Conservation (phyloP, 2,113 vertebrate species). For the rat (Rattus norvegicus) region GRCr8 NC_086022.1:8266501-8267000, state of each 20-base stretch:
- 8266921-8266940: background rate
- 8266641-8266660: background rate
- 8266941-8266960: background rate
- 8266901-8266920: background rate
- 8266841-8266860: constrained; percentile 65
- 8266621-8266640: background rate
- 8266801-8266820: constrained; percentile 95
- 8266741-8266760: background rate
- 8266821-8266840: constrained; percentile 99
- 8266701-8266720: background rate
- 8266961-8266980: background rate
- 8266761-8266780: constrained; percentile 29
- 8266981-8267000: background rate
- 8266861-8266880: background rate
- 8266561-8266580: background rate
- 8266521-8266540: background rate
- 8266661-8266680: background rate
- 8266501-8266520: background rate
- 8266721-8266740: background rate
- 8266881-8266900: background rate
- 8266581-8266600: background rate
- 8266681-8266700: background rate
- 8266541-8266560: background rate
- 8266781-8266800: constrained; percentile 97
- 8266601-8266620: background rate